These are phyloP conservation scores for Campaea margaritaria DNA, from an alignment of 2,888 invertebrate genomes.

Conservation along the genomic window DNA sequence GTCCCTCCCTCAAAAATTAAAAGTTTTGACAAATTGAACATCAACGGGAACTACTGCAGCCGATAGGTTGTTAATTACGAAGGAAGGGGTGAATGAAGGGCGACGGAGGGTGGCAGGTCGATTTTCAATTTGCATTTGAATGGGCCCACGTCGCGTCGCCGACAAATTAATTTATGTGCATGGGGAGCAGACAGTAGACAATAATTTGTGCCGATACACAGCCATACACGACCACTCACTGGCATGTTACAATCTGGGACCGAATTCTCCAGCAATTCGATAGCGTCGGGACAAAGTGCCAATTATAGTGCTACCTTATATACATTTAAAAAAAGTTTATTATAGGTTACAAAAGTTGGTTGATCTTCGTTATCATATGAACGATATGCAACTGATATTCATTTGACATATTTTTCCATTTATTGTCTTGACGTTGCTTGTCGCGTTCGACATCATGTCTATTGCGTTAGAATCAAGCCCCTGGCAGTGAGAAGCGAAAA, in stretches of 20 bases:
- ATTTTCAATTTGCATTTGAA: slow-evolving; percentile 70
- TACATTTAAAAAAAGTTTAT: no score
- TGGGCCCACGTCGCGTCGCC: slow-evolving; percentile 48
- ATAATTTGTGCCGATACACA: slow-evolving; percentile 16
- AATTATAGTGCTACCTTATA: no score
- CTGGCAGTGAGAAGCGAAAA: no score
- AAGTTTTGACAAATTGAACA: slow-evolving; percentile 44
- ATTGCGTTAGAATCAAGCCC: no score
- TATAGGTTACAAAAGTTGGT: no score
- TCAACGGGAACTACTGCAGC: slow-evolving; percentile 49
- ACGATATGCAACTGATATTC: no score
- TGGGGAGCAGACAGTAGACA: slow-evolving; percentile 44
- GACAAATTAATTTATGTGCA: slow-evolving; percentile 59
- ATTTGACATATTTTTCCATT: no score
- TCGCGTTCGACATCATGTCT: no score
- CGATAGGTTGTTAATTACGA: slow-evolving; percentile 58
- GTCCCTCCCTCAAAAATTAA: neutral
- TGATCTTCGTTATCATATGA: no score
- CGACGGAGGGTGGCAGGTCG: slow-evolving; percentile 51
- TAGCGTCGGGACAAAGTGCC: neutral
- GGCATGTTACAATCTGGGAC: neutral
- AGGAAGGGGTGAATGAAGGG: slow-evolving; percentile 42
- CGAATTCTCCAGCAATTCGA: neutral
- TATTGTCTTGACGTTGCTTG: no score
- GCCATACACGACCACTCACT: neutral